Percentiles rank a stretch among this genome's conserved stretches.
Conservation (phyloP, 2,113 vertebrate species). For the Muntiacus muntjak region DNA sequence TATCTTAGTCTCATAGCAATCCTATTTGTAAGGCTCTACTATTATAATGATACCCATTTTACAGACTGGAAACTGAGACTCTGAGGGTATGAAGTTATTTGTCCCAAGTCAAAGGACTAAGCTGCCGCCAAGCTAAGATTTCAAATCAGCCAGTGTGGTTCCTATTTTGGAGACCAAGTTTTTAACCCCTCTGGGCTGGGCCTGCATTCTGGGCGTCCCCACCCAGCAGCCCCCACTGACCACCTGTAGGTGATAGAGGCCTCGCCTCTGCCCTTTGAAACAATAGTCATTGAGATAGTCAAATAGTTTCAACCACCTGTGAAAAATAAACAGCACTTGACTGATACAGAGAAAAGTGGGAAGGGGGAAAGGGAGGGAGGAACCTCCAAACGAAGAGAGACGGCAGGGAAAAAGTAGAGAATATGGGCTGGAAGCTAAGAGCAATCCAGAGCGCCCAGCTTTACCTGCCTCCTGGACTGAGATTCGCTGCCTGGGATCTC, state of each 20-base stretch:
- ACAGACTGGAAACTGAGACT: neutral
- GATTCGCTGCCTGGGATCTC: neutral
- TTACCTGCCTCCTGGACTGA: neutral
- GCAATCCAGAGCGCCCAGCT: neutral
- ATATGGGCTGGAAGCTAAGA: neutral
- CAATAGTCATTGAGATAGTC: neutral
- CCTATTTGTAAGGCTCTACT: neutral
- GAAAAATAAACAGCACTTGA: neutral
- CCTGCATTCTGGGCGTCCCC: neutral
- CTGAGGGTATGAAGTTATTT: neutral
- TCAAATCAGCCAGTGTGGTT: neutral
- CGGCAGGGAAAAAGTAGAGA: neutral
- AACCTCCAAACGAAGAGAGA: neutral
- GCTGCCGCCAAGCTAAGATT: neutral
- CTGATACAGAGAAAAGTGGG: neutral
- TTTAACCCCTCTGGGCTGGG: neutral
- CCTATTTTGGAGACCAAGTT: neutral
- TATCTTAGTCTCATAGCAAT: conserved; percentile 31
- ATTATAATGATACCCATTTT: neutral
- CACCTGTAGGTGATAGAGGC: neutral
- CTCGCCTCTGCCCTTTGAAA: neutral
- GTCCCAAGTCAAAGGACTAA: neutral
- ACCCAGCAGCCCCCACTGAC: neutral
- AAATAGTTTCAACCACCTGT: neutral
- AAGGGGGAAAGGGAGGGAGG: no score